phyloP scores from a whole-genome alignment of 2,888 invertebrate genomes.

The Brachynemurus nebulosus region DNA sequence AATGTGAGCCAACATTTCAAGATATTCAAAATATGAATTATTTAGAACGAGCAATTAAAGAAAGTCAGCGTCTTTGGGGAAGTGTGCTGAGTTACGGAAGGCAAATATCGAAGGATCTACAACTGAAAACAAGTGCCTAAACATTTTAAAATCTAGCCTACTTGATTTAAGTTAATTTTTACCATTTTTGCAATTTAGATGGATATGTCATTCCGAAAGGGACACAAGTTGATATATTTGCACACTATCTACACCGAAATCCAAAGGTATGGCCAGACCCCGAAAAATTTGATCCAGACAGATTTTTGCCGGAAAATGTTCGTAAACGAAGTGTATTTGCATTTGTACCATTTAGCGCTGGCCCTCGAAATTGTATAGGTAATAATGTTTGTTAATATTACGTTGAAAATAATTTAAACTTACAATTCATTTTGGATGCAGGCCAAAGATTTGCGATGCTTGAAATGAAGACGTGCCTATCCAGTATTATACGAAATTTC shows the following conservation, averaged over 20 bases:
- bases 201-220: background rate
- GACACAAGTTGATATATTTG: background rate
- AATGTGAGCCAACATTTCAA: background rate
- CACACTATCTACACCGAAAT: background rate
- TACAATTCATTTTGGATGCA: background rate
- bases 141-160: background rate
- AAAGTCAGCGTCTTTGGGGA: background rate
- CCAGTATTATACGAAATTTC: background rate
- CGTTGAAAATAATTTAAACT: background rate
- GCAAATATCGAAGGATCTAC: background rate
- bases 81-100: background rate
- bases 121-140: background rate
- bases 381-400: background rate
- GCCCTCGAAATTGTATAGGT: constrained; percentile 13
- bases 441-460: constrained; percentile 2
- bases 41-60: constrained; percentile 3
- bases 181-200: background rate
- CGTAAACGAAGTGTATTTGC: constrained; percentile 10
- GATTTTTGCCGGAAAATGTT: constrained; percentile 3
- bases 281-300: background rate
- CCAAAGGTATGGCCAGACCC: constrained; percentile 1
- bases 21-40: constrained; percentile 4
- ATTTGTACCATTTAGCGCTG: constrained; percentile 15
- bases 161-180: background rate
- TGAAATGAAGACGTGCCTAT: background rate